Evolutionary conservation across 30 jellyfish, hydroid and myxozoan genomes (phyloP).

Genomic region (Chrysaora quinquecirrha): DNA sequence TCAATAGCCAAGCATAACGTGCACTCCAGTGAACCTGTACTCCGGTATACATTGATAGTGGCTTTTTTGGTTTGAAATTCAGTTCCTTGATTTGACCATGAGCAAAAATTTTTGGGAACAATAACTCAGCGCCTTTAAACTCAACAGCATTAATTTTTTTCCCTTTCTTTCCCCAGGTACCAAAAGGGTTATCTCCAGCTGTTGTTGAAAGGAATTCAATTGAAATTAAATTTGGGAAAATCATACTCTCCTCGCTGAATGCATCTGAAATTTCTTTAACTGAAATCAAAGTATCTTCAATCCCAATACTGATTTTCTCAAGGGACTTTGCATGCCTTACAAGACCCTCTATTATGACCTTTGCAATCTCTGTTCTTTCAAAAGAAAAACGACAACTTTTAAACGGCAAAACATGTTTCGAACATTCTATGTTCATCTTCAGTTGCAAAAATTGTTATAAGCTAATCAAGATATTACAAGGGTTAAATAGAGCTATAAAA

Average conservation of each 20-base stretch:
- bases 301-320: conserved; percentile 14
- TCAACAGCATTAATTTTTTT: not conserved
- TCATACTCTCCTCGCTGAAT: not conserved
- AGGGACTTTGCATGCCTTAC: conserved; percentile 18
- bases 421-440: no score
- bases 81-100: not conserved
- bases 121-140: not conserved
- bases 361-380: not conserved
- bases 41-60: not conserved
- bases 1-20: not conserved
- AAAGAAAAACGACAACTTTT: no score
- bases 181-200: not conserved
- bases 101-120: not conserved
- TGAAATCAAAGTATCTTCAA: not conserved
- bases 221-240: conserved; percentile 2
- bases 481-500: no score
- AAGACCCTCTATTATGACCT: conserved; percentile 3
- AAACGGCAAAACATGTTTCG: no score
- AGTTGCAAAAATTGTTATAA: no score
- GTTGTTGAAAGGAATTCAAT: conserved; percentile 8
- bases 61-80: not conserved
- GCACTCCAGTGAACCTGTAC: not conserved
- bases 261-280: not conserved
- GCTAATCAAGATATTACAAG: no score
- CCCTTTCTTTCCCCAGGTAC: not conserved